A percentile compares a stretch with the other conserved stretches of the same genome.
Evolutionary conservation across 1,140 invertebrate genomes (phyloP).

Genomic region (Brachionus koreanus): DNA sequence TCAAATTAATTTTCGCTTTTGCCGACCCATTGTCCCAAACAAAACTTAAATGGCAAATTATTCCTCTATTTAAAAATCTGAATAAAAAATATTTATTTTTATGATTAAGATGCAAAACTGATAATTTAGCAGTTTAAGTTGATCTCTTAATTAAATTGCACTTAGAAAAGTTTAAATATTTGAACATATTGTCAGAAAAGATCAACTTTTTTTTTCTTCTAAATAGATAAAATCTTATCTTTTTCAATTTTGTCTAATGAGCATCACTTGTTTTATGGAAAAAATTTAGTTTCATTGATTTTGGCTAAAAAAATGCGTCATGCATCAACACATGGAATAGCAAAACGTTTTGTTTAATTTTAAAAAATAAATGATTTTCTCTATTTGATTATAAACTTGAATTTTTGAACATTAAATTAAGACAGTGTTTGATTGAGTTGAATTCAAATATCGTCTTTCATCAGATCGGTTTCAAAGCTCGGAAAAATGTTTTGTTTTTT

Average conservation of each 20-base stretch:
- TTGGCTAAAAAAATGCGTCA: not conserved
- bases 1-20: slow-evolving; percentile 5
- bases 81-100: slow-evolving; percentile 35
- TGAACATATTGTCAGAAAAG: not conserved
- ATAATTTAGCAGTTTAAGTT: slow-evolving; percentile 35
- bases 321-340: not conserved
- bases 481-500: not conserved
- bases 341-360: not conserved
- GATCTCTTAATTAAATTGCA: not conserved
- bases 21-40: not conserved
- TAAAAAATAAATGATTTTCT: not conserved
- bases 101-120: not conserved
- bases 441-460: not conserved
- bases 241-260: not conserved
- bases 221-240: not conserved
- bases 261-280: slow-evolving; percentile 1
- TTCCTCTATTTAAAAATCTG: slow-evolving; percentile 4
- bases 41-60: slow-evolving; percentile 2
- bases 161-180: not conserved
- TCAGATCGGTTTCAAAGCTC: not conserved
- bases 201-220: not conserved
- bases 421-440: not conserved
- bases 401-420: not conserved
- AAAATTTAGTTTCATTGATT: not conserved
- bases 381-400: not conserved